Conservation (phyloP, 2,888 invertebrate species). For the Oxystoma pomonae region DNA sequence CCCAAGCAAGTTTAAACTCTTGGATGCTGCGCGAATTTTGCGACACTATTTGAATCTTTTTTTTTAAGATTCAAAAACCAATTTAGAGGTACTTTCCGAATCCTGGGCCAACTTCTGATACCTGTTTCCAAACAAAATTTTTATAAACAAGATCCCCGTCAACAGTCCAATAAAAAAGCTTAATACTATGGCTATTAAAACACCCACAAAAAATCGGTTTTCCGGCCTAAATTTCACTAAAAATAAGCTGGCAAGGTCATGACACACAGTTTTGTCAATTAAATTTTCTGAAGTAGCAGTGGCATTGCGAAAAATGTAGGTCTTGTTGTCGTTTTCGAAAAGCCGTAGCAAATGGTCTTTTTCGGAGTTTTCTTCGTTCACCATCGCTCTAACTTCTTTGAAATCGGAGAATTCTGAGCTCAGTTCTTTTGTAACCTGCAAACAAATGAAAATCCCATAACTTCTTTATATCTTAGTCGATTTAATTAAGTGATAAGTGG, state of each 20-base stretch:
- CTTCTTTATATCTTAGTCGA: too few relatives aligned
- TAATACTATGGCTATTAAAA: background rate
- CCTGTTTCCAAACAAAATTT: background rate
- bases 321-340: background rate
- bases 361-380: conserved; percentile 6
- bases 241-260: background rate
- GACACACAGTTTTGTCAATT: background rate
- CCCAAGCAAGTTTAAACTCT: too few relatives aligned
- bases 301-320: background rate
- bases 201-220: background rate
- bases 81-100: background rate
- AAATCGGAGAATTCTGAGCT: background rate
- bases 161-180: background rate
- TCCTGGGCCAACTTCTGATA: background rate
- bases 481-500: too few relatives aligned
- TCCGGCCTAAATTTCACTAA: background rate
- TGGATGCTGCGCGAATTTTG: too few relatives aligned
- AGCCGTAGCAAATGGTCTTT: background rate
- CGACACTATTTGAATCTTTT: background rate
- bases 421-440: conserved; percentile 4
- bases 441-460: too few relatives aligned
- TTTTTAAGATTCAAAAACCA: background rate
- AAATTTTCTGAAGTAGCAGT: background rate
- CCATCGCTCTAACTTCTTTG: conserved; percentile 8
- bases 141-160: background rate